Conservation (phyloP, 2,888 invertebrate species). For the Zeuzera pyrina region DNA sequence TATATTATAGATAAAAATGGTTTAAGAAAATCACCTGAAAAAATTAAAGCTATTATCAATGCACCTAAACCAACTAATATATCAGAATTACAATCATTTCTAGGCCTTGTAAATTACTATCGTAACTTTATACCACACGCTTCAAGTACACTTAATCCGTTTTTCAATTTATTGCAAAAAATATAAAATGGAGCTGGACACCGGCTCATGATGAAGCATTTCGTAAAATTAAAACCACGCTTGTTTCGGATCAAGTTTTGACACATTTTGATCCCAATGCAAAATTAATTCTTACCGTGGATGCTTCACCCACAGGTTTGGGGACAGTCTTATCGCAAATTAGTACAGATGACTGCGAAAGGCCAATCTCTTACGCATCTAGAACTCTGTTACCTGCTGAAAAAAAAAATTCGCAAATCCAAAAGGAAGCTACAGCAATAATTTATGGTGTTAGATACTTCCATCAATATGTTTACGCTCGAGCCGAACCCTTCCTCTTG, state of each 20-base stretch:
- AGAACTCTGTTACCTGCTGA: slow-evolving; percentile 1
- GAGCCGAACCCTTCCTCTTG: slow-evolving; percentile 1
- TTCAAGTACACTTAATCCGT: too few species aligned
- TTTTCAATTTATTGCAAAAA: slow-evolving; percentile 8
- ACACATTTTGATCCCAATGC: too few species aligned
- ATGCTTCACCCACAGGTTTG: too few species aligned
- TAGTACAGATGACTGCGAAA: slow-evolving; percentile 11
- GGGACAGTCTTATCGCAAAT: too few species aligned
- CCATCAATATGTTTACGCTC: slow-evolving; percentile 3
- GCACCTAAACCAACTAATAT: not conserved
- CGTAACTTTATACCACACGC: not conserved
- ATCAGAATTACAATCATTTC: not conserved
- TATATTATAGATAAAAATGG: slow-evolving; percentile 6
- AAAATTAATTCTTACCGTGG: too few species aligned
- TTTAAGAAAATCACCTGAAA: slow-evolving; percentile 2
- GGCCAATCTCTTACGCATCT: slow-evolving; percentile 3
- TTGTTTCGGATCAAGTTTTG: too few species aligned
- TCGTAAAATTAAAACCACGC: too few species aligned
- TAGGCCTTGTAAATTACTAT: not conserved
- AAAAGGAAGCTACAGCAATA: slow-evolving; percentile 4
- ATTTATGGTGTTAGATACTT: slow-evolving; percentile 1
- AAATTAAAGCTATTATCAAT: slow-evolving; percentile 3
- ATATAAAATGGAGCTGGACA: slow-evolving; percentile 10
- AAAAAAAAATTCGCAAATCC: slow-evolving; percentile 1
- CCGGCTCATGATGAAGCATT: too few species aligned